phyloP scores from a whole-genome alignment of 2,797 vertebrate species.

The Sylvia borin region DNA sequence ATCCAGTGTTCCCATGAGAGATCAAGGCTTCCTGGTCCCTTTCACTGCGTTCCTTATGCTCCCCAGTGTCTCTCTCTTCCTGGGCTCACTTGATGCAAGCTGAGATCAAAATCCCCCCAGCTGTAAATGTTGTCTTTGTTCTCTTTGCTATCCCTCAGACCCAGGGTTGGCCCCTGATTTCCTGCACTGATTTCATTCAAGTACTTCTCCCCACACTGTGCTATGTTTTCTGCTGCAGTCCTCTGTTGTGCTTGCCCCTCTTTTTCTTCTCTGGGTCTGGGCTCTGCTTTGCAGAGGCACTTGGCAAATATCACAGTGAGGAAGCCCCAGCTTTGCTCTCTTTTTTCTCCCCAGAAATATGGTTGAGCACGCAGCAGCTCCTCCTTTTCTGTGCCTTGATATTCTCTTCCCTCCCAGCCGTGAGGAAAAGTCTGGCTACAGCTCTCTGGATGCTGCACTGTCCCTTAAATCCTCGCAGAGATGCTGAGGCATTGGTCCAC shows the following conservation, averaged over 20 bases:
- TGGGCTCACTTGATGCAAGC: not conserved
- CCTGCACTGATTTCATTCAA: not conserved
- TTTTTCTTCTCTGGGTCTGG: not conserved
- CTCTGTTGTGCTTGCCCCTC: not conserved
- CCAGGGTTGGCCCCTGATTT: not conserved
- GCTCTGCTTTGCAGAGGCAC: not conserved
- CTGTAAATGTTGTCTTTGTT: not conserved
- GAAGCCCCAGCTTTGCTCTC: not conserved
- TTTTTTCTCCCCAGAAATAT: not conserved
- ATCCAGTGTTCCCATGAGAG: accelerated
- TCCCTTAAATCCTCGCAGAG: not conserved
- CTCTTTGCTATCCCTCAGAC: not conserved
- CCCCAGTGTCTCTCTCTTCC: not conserved
- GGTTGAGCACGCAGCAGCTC: not conserved
- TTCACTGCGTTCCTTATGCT: not conserved
- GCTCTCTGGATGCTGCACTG: not conserved
- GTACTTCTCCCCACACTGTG: not conserved
- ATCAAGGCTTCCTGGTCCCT: not conserved
- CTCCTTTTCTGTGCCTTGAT: not conserved
- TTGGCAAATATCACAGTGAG: not conserved
- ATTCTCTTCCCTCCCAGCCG: not conserved
- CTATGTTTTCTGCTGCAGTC: not conserved
- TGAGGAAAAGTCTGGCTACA: not conserved
- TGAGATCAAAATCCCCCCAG: not conserved
- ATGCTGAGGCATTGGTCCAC: not conserved